These are phyloP conservation scores for Graptemys geographica DNA, from an alignment of 2,797 vertebrate genomes.

Conservation along the genomic window DNA sequence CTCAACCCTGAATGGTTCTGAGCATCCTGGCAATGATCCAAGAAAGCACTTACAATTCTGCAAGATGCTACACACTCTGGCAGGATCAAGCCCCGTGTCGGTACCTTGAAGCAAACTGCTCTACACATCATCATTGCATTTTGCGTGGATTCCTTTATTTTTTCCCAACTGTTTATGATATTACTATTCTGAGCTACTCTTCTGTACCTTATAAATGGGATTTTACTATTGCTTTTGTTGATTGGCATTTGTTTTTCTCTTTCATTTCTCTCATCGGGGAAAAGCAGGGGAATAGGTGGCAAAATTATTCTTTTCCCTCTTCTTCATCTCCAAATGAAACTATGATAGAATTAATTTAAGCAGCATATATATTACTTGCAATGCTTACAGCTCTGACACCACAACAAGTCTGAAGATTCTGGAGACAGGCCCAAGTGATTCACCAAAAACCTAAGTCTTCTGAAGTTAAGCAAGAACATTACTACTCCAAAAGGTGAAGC, in stretches of 20 bases:
- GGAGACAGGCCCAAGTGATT: neutral
- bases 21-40: accelerated
- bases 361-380: neutral
- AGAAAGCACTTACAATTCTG: accelerated
- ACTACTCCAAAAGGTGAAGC: neutral
- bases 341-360: neutral
- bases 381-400: accelerated
- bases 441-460: neutral
- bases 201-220: neutral
- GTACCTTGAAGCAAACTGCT: neutral
- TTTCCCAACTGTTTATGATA: neutral
- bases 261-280: neutral
- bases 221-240: neutral
- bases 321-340: neutral
- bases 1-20: neutral
- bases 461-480: neutral
- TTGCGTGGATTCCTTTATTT: neutral
- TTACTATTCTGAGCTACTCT: neutral
- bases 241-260: neutral
- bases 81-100: accelerated
- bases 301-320: neutral
- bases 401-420: accelerated
- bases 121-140: neutral
- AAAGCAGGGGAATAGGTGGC: neutral
- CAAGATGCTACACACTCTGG: accelerated